Base-by-base conservation (phyloP, 2,888 invertebrate species). In the Panopea generosa region DNA sequence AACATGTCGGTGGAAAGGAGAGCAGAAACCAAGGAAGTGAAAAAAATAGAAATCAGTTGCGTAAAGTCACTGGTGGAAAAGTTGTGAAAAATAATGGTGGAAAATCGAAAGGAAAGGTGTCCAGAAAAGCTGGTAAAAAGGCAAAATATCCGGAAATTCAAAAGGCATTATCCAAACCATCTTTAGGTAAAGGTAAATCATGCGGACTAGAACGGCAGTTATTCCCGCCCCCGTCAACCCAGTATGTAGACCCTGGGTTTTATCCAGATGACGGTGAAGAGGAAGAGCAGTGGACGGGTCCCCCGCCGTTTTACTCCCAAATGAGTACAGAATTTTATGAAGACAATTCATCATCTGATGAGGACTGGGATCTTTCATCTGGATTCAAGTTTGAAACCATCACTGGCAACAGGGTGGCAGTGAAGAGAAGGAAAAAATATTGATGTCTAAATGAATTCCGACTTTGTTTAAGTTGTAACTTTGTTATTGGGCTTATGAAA, bases 91-190 rank as follows among this genome's bases (percentile, higher is more conserved):
- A 16, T 18, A 45, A 45, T 16, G 45, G 45, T 6, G 38, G 38
- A 9, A 57, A 50, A 38, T 20, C 7, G n/a, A 67, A 67, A 38
- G 57, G 67, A 26, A 45, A 45, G 16, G 20, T 20, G 16, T 11
- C 38, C 33, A 16, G 22, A 18, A 40, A 40, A 59, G 29, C 24
- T 33, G 20, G 57, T 38, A 76, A 73, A 38, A 38, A 63, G 22
- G 83, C 77, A 14, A 83, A 75, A 56, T 85, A 83, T 57, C 82
- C 84, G 9, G 77, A 85, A 33, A 71, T 85, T 18, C 80, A 82
- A 56, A 79, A 76, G 69, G 84, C 84, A 1, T 43, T 85, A n/a
- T 62, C 78, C 45, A 76, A 79, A 53, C 75, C 82, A 11, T 38
- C 62, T 14, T 20, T 26, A 50, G 26, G 14, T 9, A 33, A 22